Conservation (phyloP, 2,888 invertebrate genomes). For the Teleiodes luculella region DNA sequence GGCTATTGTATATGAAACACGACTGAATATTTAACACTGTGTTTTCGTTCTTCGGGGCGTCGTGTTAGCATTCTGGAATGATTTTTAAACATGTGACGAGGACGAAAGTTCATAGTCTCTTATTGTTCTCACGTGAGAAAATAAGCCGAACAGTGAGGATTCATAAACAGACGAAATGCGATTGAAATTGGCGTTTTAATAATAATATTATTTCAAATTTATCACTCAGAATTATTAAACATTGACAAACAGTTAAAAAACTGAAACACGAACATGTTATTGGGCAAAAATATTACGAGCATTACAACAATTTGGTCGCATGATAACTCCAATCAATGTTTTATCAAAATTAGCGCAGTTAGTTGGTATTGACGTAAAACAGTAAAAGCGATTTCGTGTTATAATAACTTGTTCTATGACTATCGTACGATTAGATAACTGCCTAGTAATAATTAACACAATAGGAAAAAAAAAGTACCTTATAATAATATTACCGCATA, state of each 20-base stretch:
- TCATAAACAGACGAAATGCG: not conserved
- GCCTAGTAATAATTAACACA: not conserved
- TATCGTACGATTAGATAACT: slow-evolving; percentile 27
- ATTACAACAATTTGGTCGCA: too few relatives aligned
- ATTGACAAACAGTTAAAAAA: too few relatives aligned
- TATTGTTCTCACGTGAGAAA: not conserved
- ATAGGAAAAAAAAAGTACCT: too few relatives aligned
- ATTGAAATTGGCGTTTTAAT: too few relatives aligned
- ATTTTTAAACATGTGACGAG: slow-evolving; percentile 1
- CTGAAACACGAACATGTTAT: too few relatives aligned
- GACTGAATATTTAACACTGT: slow-evolving; percentile 43
- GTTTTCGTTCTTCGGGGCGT: slow-evolving; percentile 5
- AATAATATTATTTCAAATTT: not conserved
- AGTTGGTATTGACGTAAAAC: not conserved
- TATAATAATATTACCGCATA: too few relatives aligned
- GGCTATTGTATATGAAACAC: slow-evolving; percentile 50
- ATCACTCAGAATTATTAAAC: too few relatives aligned
- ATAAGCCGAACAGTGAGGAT: not conserved
- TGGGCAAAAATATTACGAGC: too few relatives aligned
- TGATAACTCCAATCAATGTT: not conserved
- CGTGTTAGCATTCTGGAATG: not conserved
- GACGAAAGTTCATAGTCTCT: not conserved
- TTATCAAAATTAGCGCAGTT: not conserved
- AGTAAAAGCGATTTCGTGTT: not conserved
- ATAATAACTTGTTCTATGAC: not conserved